Evolutionary conservation across 2,113 vertebrate species (phyloP).

Genomic region (Ranitomeya variabilis): DNA sequence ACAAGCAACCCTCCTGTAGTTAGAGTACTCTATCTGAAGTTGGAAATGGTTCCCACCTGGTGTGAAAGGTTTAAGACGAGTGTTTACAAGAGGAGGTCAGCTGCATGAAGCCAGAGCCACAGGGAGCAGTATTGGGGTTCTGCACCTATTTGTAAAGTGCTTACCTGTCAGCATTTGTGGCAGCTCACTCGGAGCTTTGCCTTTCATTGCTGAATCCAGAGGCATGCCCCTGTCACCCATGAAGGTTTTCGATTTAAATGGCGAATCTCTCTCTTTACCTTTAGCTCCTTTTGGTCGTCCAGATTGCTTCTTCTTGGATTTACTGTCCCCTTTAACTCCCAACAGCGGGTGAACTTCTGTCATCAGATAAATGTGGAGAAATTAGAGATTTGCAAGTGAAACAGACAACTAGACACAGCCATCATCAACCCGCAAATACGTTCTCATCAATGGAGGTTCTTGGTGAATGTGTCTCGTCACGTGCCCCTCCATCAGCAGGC

Average conservation of each 20-base stretch:
- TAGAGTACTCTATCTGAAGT: neutral
- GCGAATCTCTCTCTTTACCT: slow-evolving; percentile 99
- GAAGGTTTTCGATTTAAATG: slow-evolving; percentile 96
- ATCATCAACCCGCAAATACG: no score
- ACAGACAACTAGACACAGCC: neutral
- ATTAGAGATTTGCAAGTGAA: neutral
- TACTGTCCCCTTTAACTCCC: slow-evolving; percentile 97
- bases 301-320: slow-evolving; percentile 99
- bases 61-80: slow-evolving; percentile 33
- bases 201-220: slow-evolving; percentile 92
- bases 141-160: slow-evolving; percentile 64
- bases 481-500: no score
- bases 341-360: slow-evolving; percentile 95
- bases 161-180: slow-evolving; percentile 92
- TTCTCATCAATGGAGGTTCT: no score
- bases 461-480: no score
- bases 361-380: neutral
- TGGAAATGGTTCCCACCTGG: neutral
- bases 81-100: neutral
- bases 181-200: slow-evolving; percentile 89
- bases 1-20: neutral
- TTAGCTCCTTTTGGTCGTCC: slow-evolving; percentile 98
- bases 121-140: slow-evolving; percentile 36
- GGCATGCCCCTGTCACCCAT: slow-evolving; percentile 93
- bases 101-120: slow-evolving; percentile 47